These are phyloP conservation scores for Mobula hypostoma DNA, from an alignment of 2,113 vertebrate species.

Conservation along the genomic window DNA sequence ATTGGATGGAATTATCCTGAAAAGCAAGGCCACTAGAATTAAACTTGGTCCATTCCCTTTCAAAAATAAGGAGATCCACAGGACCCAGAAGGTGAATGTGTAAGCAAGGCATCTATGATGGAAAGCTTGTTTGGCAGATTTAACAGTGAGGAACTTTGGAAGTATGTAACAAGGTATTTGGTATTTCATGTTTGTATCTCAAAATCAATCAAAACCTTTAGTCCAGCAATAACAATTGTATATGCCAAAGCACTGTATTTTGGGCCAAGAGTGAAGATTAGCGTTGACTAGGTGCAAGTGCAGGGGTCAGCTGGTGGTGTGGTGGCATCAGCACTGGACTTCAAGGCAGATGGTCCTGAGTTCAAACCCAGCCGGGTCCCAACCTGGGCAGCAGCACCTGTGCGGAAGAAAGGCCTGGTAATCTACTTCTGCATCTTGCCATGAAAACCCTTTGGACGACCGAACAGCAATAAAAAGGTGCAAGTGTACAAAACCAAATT, in stretches of 20 bases:
- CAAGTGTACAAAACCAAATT: background rate
- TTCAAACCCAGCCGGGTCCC: too few species aligned
- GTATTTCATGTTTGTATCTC: background rate
- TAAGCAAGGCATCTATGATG: background rate
- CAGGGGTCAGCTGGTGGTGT: too few species aligned
- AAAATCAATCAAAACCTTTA: background rate
- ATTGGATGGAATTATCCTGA: background rate
- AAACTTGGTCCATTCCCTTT: background rate
- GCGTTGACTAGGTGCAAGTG: background rate
- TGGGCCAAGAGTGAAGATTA: background rate
- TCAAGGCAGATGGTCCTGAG: too few species aligned
- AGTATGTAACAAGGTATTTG: background rate
- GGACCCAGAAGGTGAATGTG: background rate
- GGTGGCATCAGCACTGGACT: too few species aligned
- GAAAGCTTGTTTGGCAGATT: background rate
- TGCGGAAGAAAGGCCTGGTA: too few species aligned
- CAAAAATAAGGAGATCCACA: too few species aligned
- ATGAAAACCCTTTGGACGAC: too few species aligned
- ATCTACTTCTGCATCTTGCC: too few species aligned
- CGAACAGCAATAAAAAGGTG: too few species aligned
- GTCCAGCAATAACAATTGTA: background rate
- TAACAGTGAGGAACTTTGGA: background rate
- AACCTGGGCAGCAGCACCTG: too few species aligned
- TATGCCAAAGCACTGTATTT: background rate
- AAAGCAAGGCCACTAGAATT: background rate